These are phyloP conservation scores for Molothrus ater DNA, from an alignment of 2,797 vertebrate species.

Conservation along the genomic window DNA sequence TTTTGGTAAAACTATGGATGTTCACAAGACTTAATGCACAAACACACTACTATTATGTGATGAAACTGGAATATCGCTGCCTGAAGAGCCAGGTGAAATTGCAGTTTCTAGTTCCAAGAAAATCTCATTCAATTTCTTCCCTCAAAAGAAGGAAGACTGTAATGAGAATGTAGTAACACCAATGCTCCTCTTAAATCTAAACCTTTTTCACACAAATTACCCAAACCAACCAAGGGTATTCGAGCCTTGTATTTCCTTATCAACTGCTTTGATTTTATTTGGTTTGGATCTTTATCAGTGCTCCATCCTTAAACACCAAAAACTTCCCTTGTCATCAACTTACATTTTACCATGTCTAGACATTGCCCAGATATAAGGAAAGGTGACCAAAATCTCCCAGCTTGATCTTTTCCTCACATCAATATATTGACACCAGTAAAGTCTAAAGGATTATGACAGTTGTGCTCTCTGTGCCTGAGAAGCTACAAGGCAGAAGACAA, in stretches of 20 bases:
- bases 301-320: not conserved
- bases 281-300: not conserved
- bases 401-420: not conserved
- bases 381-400: not conserved
- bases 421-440: not conserved
- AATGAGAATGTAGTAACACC: not conserved
- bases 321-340: not conserved
- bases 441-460: not conserved
- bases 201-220: not conserved
- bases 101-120: not conserved
- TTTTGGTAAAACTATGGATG: not conserved
- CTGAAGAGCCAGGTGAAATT: not conserved
- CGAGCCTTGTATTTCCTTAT: not conserved
- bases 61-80: not conserved
- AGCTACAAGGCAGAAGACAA: constrained; percentile 14
- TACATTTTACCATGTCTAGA: not conserved
- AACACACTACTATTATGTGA: not conserved
- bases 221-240: not conserved
- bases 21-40: not conserved
- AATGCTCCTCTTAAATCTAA: not conserved
- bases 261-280: not conserved
- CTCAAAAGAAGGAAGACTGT: not conserved
- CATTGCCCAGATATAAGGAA: not conserved
- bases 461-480: not conserved
- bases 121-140: not conserved